Percentiles rank a stretch among this genome's conserved stretches.
Conservation (phyloP, 2,797 vertebrate species). For the Echeneis naucrates region DNA sequence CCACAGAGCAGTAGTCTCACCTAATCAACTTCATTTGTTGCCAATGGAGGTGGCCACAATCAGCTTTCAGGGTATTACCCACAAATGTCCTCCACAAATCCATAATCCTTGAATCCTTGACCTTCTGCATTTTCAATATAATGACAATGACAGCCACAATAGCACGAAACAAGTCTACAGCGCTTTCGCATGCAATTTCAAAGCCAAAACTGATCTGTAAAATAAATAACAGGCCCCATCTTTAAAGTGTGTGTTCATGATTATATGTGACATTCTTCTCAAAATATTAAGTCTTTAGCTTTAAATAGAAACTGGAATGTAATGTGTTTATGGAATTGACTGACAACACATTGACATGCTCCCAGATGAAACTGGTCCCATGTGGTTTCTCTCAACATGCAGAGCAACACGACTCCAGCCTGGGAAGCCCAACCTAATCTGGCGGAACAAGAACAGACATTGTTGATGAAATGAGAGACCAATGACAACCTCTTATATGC, state of each 20-base stretch:
- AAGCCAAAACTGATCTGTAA: slow-evolving; percentile 16
- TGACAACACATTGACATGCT: slow-evolving; percentile 23
- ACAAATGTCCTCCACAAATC: slow-evolving; percentile 56
- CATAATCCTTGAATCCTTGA: slow-evolving; percentile 71
- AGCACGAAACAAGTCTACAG: not conserved
- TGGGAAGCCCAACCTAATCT: slow-evolving; percentile 34
- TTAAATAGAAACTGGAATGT: slow-evolving; percentile 31
- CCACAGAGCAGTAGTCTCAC: slow-evolving; percentile 54
- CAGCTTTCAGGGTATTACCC: slow-evolving; percentile 75
- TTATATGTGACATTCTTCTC: not conserved
- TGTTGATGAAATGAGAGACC: slow-evolving; percentile 47
- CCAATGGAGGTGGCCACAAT: slow-evolving; percentile 60
- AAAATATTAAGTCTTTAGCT: slow-evolving; percentile 22
- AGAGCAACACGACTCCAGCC: slow-evolving; percentile 19
- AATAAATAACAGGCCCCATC: slow-evolving; percentile 14
- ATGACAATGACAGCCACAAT: slow-evolving; percentile 28
- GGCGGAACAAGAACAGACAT: slow-evolving; percentile 35
- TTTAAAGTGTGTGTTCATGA: slow-evolving; percentile 21
- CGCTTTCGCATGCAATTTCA: slow-evolving; percentile 15
- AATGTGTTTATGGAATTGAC: slow-evolving; percentile 56
- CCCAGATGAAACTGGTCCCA: slow-evolving; percentile 11
- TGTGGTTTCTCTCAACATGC: slow-evolving; percentile 12
- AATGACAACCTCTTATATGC: slow-evolving; percentile 24
- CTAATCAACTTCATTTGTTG: slow-evolving; percentile 69
- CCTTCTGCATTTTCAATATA: slow-evolving; percentile 61